These are phyloP conservation scores for Therioaphis trifolii DNA, from an alignment of 2,888 invertebrate species.

Conservation along the genomic window DNA sequence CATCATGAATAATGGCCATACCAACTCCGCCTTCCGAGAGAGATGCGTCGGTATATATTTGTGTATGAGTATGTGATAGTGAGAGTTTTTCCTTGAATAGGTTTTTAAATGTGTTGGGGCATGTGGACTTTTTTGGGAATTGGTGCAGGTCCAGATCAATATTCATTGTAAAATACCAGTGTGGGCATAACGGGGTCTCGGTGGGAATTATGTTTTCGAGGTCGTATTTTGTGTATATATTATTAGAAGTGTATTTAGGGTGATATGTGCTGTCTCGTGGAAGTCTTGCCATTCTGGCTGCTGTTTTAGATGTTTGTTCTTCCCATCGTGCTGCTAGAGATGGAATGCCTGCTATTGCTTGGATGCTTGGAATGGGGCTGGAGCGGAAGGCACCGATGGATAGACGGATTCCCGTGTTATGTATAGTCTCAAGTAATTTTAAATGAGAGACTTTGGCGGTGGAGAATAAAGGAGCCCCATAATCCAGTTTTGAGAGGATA, in stretches of 20 bases:
- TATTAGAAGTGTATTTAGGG: background rate
- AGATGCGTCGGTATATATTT: background rate
- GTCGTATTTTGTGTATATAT: background rate
- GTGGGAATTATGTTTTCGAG: background rate
- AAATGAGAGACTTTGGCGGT: background rate
- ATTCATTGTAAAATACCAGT: background rate
- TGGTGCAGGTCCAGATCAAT: background rate
- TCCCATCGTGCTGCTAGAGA: background rate
- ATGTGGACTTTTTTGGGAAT: background rate
- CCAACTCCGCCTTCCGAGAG: background rate
- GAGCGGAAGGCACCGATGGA: background rate
- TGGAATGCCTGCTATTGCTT: background rate
- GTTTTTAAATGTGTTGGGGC: background rate
- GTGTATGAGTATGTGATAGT: background rate
- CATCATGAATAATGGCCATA: background rate
- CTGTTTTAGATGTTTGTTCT: background rate
- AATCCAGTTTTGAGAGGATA: background rate
- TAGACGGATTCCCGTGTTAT: background rate
- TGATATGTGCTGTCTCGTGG: background rate
- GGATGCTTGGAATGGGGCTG: background rate
- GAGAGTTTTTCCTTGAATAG: background rate
- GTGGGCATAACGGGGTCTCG: background rate
- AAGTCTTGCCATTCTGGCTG: conserved; percentile 1
- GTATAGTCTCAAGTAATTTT: background rate
- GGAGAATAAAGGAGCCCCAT: background rate